Evolutionary conservation across 1,140 invertebrate genomes (phyloP), one percentile per base, ranked within the genome.

Genomic region (Dreissena rostriformis): DNA sequence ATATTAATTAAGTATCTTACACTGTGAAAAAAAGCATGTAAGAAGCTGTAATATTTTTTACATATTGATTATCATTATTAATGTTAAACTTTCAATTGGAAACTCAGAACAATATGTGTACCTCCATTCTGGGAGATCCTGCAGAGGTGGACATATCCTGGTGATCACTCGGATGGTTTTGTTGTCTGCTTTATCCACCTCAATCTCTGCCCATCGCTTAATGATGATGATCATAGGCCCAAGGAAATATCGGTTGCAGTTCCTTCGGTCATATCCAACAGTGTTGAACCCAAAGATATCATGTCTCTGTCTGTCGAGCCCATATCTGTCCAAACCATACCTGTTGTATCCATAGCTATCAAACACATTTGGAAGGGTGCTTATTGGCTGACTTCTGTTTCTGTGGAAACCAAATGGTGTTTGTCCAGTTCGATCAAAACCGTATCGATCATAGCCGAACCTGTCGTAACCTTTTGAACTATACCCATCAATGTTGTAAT

Each of bases 401-500:
- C 78, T 85, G 53, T 88, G 57, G 49, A 86, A 88, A 68, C 87
- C 89, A 86, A 84, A 89, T 14, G 89, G 87, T 19, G 87, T 89
- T n/a, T 70, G 71, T 14, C 86, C 89, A 57, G 80, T 65, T 26
- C 66, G 72, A 68, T 90, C 87, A 85, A 88, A 91, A 15, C 90
- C 90, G 77, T 91, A 91, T 52, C 90, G 79, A 67, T 91, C 86
- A 78, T 86, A 90, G 14, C 91, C 91, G 14, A 81, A 86, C 72
- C 86, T 65, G 57, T 91, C 91, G 85, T 86, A 91, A 0, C 90
- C 91, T 14, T 61, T 22, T 11, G 83, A 61, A 84, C 90, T 86
- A 82, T 87, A 90, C 11, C 90, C 89, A 88, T 91, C 91, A 61
- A 86, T 61, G 75, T 91, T 90, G 78, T 87, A 91, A 19, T 86